Evolutionary conservation across 2,797 vertebrate species (phyloP), one percentile per base, ranked within the genome.

Genomic region (Trachops cirrhosus): DNA sequence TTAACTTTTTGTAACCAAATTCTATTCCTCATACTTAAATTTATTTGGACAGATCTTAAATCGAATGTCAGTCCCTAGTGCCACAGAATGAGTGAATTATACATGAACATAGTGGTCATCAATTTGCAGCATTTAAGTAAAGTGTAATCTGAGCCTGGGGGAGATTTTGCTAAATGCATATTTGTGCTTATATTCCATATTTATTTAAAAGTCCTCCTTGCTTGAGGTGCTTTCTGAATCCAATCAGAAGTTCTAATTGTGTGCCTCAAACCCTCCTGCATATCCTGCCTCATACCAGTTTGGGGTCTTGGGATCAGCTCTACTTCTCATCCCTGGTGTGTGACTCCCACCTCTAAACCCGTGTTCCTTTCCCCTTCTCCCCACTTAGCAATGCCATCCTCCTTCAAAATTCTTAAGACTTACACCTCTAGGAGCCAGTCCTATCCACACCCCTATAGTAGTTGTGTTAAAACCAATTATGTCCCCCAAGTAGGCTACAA

Each of bases 1-100:
- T 71, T 86, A 87, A 92, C 91, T 97, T 97, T 90, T 97, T 89
- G 94, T 95, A 95, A 94, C 84, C 84, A 95, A 71, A 91, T 93
- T 52, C 86, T 89, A 3, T 59, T 97, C 39, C 52, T 86, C 11
- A 0, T 67, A 95, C 62, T 67, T 46, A 84, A 44, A 96, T 93
- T 97, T 97, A 90, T 67, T 88, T 96, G 85, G 75, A 73, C 26
- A 91, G 19, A 88, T 97, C 34, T 91, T 67, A 94, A 82, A 86
- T 95, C 21, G 21, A 96, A 94, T 74, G 34, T 80, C 97, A 94
- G 95, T 96, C 57, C 50, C 94, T 95, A 82, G 24, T 70, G 88
- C 89, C 83, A 3, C 84, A 86, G 74, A 89, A 48, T 78, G 44
- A 59, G 73, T 95, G 54, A 18, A 52, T 84, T 95, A 34, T 59